phyloP scores from a whole-genome alignment of 2,888 invertebrate genomes.

The Andrena fulva region DNA sequence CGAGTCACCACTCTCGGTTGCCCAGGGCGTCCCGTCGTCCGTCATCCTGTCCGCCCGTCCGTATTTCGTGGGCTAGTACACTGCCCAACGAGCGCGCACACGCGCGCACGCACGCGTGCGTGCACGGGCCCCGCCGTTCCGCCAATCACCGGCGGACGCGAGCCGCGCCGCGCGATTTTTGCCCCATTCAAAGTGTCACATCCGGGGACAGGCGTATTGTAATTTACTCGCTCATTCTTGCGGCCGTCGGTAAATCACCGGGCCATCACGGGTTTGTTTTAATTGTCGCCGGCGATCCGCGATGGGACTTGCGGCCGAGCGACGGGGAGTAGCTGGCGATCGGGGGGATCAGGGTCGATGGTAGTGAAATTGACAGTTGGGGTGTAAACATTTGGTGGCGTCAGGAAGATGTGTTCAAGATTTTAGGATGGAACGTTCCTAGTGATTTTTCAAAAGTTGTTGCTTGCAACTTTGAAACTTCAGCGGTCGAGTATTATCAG shows the following conservation, averaged over 20 bases:
- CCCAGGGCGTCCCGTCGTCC: slow-evolving; percentile 81
- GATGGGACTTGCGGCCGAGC: neutral
- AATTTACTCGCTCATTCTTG: slow-evolving; percentile 59
- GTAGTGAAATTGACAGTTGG: too few species aligned
- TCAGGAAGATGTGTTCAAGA: too few species aligned
- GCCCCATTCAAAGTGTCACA: slow-evolving; percentile 64
- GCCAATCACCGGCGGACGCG: slow-evolving; percentile 58
- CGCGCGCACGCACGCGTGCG: slow-evolving; percentile 27
- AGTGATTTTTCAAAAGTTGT: too few species aligned
- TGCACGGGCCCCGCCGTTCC: slow-evolving; percentile 43
- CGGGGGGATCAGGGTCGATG: neutral
- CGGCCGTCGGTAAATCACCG: slow-evolving; percentile 42
- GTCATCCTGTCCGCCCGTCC: slow-evolving; percentile 83
- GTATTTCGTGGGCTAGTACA: slow-evolving; percentile 75
- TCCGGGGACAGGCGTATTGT: slow-evolving; percentile 54
- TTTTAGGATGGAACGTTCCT: too few species aligned
- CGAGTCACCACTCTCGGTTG: slow-evolving; percentile 82
- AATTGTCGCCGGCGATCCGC: slow-evolving; percentile 37
- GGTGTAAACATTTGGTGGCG: too few species aligned
- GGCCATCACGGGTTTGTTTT: slow-evolving; percentile 31
- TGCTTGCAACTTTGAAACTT: too few species aligned
- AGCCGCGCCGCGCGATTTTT: slow-evolving; percentile 67
- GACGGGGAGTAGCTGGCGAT: neutral
- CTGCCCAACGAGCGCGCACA: slow-evolving; percentile 44
- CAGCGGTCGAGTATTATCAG: too few species aligned